Percentiles rank a stretch among this genome's conserved stretches.
Conservation (phyloP, 2,797 vertebrate genomes). For the Coracias cyanogaster region DNA sequence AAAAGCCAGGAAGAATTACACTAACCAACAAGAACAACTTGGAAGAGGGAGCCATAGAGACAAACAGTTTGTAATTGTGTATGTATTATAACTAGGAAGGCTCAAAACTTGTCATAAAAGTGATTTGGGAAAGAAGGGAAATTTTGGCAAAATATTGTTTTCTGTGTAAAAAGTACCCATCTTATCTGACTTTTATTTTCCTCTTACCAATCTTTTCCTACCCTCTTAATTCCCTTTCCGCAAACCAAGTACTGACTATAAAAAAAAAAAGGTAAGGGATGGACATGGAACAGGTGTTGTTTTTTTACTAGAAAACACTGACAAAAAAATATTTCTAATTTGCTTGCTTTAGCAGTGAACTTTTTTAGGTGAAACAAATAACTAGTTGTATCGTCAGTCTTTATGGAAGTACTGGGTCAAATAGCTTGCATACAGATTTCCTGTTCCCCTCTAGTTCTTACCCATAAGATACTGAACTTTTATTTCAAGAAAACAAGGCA, state of each 20-base stretch:
- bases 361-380: constrained; percentile 30
- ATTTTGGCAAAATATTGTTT: background rate
- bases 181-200: background rate
- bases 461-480: background rate
- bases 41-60: background rate
- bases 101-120: background rate
- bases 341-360: background rate
- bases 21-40: background rate
- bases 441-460: background rate
- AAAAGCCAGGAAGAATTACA: constrained; percentile 34
- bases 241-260: background rate
- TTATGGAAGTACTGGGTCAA: background rate
- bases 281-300: background rate
- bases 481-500: background rate
- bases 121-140: background rate
- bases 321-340: background rate
- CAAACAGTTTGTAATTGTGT: background rate
- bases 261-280: background rate
- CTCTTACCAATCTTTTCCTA: background rate
- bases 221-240: background rate
- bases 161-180: background rate
- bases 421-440: background rate
- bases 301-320: background rate
- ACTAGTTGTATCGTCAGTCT: background rate
- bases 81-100: background rate